phyloP scores from a whole-genome alignment of 2,888 invertebrate species.

The Eupithecia subfuscata region DNA sequence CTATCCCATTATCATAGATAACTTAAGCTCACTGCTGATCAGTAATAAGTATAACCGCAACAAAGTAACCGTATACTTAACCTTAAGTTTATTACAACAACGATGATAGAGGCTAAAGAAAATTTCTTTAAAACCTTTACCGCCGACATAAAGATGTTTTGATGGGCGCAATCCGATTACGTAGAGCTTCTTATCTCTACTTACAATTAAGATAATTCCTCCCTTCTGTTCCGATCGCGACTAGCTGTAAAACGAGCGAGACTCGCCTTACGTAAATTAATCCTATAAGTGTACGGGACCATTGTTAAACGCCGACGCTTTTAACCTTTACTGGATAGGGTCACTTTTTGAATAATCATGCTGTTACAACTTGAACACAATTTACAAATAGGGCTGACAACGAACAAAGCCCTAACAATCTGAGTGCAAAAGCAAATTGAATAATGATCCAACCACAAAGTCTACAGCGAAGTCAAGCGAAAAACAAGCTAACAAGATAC shows the following conservation, averaged over 20 bases:
- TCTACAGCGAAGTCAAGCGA: slow-evolving; percentile 12
- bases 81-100: not conserved
- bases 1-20: not conserved
- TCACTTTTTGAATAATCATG: slow-evolving; percentile 23
- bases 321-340: slow-evolving; percentile 29
- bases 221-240: slow-evolving; percentile 27
- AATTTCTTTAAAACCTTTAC: slow-evolving; percentile 10
- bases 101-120: not conserved
- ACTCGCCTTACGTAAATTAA: slow-evolving; percentile 13
- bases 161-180: slow-evolving; percentile 24
- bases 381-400: slow-evolving; percentile 13
- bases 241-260: slow-evolving; percentile 18
- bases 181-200: slow-evolving; percentile 24
- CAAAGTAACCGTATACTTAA: not conserved
- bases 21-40: not conserved
- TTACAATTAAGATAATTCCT: slow-evolving; percentile 36
- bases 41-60: not conserved
- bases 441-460: slow-evolving; percentile 17
- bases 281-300: slow-evolving; percentile 28
- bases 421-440: slow-evolving; percentile 24
- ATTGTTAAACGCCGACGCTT: slow-evolving; percentile 23
- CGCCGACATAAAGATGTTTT: slow-evolving; percentile 24
- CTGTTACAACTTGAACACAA: slow-evolving; percentile 17
- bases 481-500: slow-evolving; percentile 31
- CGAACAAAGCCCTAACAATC: slow-evolving; percentile 18